Percentiles rank a stretch among this genome's conserved stretches.
phyloP scores from a whole-genome alignment of 2,797 vertebrate genomes.

The Silurus lanzhouensis region DNA sequence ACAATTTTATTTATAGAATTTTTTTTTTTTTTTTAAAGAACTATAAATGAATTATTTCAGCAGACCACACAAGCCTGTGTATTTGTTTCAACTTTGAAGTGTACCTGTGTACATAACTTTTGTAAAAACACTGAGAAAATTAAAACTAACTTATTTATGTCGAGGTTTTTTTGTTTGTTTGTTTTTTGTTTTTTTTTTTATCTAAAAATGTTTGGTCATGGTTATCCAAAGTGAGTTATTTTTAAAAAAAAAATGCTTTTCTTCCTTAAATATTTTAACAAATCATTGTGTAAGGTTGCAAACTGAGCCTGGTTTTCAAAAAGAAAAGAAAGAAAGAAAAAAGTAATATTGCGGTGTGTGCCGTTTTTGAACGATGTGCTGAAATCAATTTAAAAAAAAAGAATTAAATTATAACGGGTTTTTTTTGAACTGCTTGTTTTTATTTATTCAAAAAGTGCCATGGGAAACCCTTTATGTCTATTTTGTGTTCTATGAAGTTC shows the following conservation, averaged over 20 bases:
- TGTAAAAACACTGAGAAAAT: constrained; percentile 99
- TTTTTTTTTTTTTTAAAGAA: constrained; percentile 39
- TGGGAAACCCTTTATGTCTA: background rate
- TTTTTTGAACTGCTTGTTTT: constrained; percentile 35
- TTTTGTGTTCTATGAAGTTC: background rate
- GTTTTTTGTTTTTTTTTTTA: constrained; percentile 76
- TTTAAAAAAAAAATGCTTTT: constrained; percentile 88
- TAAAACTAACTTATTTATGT: constrained; percentile 99
- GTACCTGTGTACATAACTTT: constrained; percentile 80
- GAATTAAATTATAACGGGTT: constrained; percentile 66
- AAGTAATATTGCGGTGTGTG: constrained; percentile 72
- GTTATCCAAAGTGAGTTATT: constrained; percentile 82
- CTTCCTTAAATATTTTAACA: constrained; percentile 69
- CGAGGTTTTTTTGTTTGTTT: constrained; percentile 65
- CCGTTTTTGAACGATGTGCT: constrained; percentile 84
- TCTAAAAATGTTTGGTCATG: constrained; percentile 78
- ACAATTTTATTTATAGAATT: constrained; percentile 64
- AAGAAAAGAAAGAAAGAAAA: constrained; percentile 59
- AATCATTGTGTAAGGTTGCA: constrained; percentile 83
- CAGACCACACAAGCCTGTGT: constrained; percentile 74
- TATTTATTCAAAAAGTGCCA: background rate
- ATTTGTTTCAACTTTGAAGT: constrained; percentile 77
- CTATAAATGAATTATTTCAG: constrained; percentile 66
- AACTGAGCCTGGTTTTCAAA: constrained; percentile 91
- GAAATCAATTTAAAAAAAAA: constrained; percentile 91